Evolutionary conservation across 30 jellyfish, hydroid and myxozoan genomes (phyloP).

Genomic region (Thelohanellus kitauei): DNA sequence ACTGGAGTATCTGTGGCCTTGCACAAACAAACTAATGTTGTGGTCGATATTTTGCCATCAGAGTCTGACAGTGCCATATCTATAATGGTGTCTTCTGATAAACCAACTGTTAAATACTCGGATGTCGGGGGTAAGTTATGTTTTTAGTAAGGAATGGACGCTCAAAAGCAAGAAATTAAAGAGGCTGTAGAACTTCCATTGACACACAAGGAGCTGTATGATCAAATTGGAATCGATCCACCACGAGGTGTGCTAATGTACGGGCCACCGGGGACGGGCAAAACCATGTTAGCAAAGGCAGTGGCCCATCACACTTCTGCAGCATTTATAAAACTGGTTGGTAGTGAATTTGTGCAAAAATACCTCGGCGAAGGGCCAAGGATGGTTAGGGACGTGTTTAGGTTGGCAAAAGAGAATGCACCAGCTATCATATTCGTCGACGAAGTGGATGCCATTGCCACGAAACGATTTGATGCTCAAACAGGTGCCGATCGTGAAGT

Average conservation of each 20-base stretch:
- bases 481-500: constrained; percentile 97
- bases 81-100: constrained; percentile 40
- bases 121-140: constrained; percentile 50
- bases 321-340: constrained; percentile 57
- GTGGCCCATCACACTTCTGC: constrained; percentile 94
- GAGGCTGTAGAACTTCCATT: constrained; percentile 84
- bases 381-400: constrained; percentile 70
- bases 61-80: constrained; percentile 84
- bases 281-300: constrained; percentile 83
- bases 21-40: constrained; percentile 64
- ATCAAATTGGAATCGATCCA: constrained; percentile 84
- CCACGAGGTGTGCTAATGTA: constrained; percentile 83
- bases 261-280: constrained; percentile 95
- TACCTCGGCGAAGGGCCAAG: constrained; percentile 90
- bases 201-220: constrained; percentile 51
- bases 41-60: constrained; percentile 69
- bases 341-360: constrained; percentile 79
- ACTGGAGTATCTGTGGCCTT: constrained; percentile 93
- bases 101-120: constrained; percentile 58
- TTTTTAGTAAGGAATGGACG: constrained; percentile 29
- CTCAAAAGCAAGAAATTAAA: constrained; percentile 69
- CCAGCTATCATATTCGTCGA: constrained; percentile 70
- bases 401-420: constrained; percentile 68
- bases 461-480: constrained; percentile 82
- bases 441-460: constrained; percentile 88